Base-by-base conservation (phyloP, 2,797 vertebrate genomes). In the Urophycis tenuis region DNA sequence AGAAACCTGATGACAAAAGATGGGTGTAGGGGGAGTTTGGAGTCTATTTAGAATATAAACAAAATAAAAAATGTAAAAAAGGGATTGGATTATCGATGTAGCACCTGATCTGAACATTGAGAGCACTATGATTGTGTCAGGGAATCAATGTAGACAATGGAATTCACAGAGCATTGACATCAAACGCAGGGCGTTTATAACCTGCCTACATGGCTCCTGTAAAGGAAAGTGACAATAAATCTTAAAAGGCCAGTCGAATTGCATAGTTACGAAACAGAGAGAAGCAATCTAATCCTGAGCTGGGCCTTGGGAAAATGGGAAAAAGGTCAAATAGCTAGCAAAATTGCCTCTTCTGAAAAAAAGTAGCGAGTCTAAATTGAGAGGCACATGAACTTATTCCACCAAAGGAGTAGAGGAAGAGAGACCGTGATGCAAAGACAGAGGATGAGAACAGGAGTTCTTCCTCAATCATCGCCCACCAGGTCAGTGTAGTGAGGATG, bases 241-340 rank as follows among this genome's bases (percentile, higher is more conserved):
- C 90, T 92, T 87, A n/a, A 35, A 86, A 87, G 86, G 88, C 87
- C 83, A 78, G 89, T 86, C 83, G 85, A 92, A 92, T 92, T 88
- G 86, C 89, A 88, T 89, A 90, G 90, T 90, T 92, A 91, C 87
- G 92, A 92, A 92, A 92, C 88, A 86, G 84, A 89, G 89, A 81
- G 82, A 31, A 70, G 90, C 87, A 92, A 93, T 92, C 89, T 91
- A 92, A 93, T 93, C 91, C 90, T 86, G 88, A 88, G 88, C 83
- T 81, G 89, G 91, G 92, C 91, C 92, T 92, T 92, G 91, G 91
- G 91, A 92, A 93, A 92, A 91, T 90, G 89, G 89, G 53, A 60
- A 93, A 93, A 93, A 93, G 92, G 91, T 92, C 92, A 93, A 93
- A 92, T 88, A 90, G 91, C 91, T 91, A 82, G 87, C 89, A 92